Base-by-base conservation (phyloP, 2,113 vertebrate genomes). In the Podocnemis expansa region DNA sequence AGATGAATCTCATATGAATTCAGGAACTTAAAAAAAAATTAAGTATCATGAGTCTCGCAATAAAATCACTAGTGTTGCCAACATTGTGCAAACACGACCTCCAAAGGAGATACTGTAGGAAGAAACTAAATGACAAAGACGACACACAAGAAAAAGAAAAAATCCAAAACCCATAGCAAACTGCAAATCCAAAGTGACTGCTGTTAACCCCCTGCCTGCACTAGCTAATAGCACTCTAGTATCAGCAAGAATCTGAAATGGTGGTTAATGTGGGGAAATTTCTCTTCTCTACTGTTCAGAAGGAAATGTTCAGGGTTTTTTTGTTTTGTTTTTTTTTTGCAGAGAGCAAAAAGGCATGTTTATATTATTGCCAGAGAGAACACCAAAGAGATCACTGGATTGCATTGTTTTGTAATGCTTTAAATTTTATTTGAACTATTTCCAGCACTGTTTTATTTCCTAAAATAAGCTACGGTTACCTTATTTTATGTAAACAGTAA, bases 101-200 rank as follows among this genome's bases (percentile, higher is more conserved):
- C 80, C 88, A 89, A 90, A 95, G 67, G 29, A 45, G 19, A 84
- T 88, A 85, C 52, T 0, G 0, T 70, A 58, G 24, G 94, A 95
- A 19, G 55, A 94, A 93, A 67, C n/a, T 90, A 94, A 96, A 93
- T 12, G 84, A 56, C 27, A 91, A 14, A 1, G 60, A 5, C 90
- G 38, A 7, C 78, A 75, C n/a, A n/a, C n/a, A n/a, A n/a, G n/a
- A 14, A 56, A 70, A 87, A n/a, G 63, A 60, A 86, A 81, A 76
- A 80, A 8, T 21, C 67, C 82, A 90, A 76, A 89, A 94, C 31
- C 34, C 55, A 34, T 45, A 55, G 89, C 60, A 96, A 91, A 87
- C 29, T 87, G 87, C 41, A 88, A 88, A 90, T 91, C 82, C 80
- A 90, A 96, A 86, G 16, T 49, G 92, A 96, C 84, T 58, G 60